These are phyloP conservation scores for Parotocinclus haroldoi DNA, from an alignment of 2,797 vertebrate species.

Conservation along the genomic window DNA sequence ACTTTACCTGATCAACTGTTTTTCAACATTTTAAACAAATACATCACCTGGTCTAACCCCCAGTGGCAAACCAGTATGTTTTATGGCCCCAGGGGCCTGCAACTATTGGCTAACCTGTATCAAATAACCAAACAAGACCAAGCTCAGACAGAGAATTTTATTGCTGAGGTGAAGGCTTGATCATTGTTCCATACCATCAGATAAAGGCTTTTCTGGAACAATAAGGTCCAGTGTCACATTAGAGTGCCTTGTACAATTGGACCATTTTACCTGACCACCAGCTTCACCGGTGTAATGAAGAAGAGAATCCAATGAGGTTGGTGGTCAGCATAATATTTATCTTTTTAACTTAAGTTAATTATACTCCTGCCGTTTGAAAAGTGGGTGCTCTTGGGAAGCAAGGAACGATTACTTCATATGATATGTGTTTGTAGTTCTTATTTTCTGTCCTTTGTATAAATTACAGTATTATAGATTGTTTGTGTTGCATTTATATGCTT, in stretches of 20 bases:
- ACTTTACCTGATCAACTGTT: background rate
- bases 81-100: slow-evolving; percentile 48
- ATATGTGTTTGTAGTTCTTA: background rate
- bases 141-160: slow-evolving; percentile 63
- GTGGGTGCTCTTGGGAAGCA: slow-evolving; percentile 10
- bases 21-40: slow-evolving; percentile 15
- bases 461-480: no score
- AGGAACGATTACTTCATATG: slow-evolving; percentile 11
- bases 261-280: slow-evolving; percentile 58
- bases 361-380: slow-evolving; percentile 30
- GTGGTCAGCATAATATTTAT: slow-evolving; percentile 48
- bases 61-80: slow-evolving; percentile 17
- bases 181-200: slow-evolving; percentile 73
- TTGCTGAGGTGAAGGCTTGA: slow-evolving; percentile 60
- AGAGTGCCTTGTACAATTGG: slow-evolving; percentile 58
- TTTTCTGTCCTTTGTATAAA: no score
- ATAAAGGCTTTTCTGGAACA: slow-evolving; percentile 67
- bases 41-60: slow-evolving; percentile 34
- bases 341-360: slow-evolving; percentile 43
- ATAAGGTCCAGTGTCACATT: slow-evolving; percentile 58
- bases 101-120: slow-evolving; percentile 59
- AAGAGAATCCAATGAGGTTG: slow-evolving; percentile 14
- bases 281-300: slow-evolving; percentile 47
- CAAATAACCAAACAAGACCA: slow-evolving; percentile 55
- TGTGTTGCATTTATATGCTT: no score